phyloP scores from a whole-genome alignment of 2,797 vertebrate genomes.

The Eulemur coronatus region DNA sequence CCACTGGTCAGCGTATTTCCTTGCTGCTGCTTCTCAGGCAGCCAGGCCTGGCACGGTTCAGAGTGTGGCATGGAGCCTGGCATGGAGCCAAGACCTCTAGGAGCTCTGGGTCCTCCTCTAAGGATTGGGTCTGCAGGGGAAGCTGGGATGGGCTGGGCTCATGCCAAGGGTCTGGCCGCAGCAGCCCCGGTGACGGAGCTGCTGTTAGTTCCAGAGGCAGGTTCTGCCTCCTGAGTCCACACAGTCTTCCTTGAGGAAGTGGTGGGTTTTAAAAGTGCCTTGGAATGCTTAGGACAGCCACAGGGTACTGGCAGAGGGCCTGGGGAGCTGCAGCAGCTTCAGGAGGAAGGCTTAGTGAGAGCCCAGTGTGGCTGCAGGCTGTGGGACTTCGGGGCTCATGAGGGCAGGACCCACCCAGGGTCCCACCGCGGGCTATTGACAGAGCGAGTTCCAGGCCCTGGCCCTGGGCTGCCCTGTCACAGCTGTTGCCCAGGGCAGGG shows the following conservation, averaged over 20 bases:
- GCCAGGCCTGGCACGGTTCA: not conserved
- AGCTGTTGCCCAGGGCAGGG: not conserved
- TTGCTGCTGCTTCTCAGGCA: not conserved
- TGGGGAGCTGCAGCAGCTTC: not conserved
- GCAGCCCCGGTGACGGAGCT: not conserved
- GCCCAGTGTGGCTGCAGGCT: not conserved
- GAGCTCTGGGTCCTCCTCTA: not conserved
- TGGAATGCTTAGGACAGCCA: not conserved
- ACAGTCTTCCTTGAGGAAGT: not conserved
- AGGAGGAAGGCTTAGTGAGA: not conserved
- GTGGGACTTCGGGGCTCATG: not conserved
- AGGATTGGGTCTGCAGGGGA: not conserved
- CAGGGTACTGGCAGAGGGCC: rapidly evolving
- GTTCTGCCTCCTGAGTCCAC: not conserved
- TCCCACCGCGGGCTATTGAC: not conserved
- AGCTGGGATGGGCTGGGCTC: not conserved
- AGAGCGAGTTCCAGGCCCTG: not conserved
- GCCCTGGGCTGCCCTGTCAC: not conserved
- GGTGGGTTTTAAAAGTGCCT: not conserved
- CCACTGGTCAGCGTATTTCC: not conserved
- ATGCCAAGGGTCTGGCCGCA: not conserved
- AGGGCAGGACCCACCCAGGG: not conserved
- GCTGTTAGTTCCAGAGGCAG: not conserved
- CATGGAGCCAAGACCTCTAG: not conserved
- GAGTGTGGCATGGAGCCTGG: not conserved